These are phyloP conservation scores for Andricus grossulariae DNA, from an alignment of 1,140 invertebrate genomes.

Conservation along the genomic window DNA sequence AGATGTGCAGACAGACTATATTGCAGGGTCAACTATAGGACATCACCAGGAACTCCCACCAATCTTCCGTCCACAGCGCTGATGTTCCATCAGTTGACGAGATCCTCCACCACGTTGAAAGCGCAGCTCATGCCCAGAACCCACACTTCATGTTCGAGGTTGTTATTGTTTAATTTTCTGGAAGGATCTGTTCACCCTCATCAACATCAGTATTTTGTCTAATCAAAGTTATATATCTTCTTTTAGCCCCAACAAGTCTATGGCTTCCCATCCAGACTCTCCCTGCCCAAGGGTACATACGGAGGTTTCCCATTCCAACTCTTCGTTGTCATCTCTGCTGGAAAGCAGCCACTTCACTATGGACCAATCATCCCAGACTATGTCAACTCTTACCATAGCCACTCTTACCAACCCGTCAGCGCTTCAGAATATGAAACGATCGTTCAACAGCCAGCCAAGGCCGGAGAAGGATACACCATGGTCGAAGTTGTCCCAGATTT, in stretches of 20 bases:
- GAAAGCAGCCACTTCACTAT: slow-evolving; percentile 54
- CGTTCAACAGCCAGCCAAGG: slow-evolving; percentile 42
- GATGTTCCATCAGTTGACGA: slow-evolving; percentile 81
- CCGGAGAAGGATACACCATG: slow-evolving; percentile 49
- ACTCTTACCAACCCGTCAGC: slow-evolving; percentile 65
- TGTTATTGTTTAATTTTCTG: slow-evolving; percentile 31
- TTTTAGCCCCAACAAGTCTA: slow-evolving; percentile 73
- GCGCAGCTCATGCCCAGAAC: slow-evolving; percentile 71
- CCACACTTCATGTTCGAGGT: slow-evolving; percentile 75
- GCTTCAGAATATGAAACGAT: slow-evolving; percentile 63
- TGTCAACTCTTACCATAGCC: slow-evolving; percentile 59
- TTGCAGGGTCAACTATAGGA: no score
- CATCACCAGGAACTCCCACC: slow-evolving; percentile 80
- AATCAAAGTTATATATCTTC: background rate
- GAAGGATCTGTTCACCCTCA: no score
- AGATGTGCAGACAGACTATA: no score
- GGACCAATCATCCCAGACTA: slow-evolving; percentile 62
- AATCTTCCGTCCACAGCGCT: slow-evolving; percentile 79
- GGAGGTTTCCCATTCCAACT: slow-evolving; percentile 80
- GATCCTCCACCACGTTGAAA: slow-evolving; percentile 75
- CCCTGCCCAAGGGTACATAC: slow-evolving; percentile 77
- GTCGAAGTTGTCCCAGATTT: slow-evolving; percentile 65
- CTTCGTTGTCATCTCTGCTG: slow-evolving; percentile 78
- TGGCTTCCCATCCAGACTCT: slow-evolving; percentile 78
- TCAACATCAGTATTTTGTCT: background rate